Conservation (phyloP, 2,113 vertebrate genomes). For the Oenanthe oenanthe region DNA sequence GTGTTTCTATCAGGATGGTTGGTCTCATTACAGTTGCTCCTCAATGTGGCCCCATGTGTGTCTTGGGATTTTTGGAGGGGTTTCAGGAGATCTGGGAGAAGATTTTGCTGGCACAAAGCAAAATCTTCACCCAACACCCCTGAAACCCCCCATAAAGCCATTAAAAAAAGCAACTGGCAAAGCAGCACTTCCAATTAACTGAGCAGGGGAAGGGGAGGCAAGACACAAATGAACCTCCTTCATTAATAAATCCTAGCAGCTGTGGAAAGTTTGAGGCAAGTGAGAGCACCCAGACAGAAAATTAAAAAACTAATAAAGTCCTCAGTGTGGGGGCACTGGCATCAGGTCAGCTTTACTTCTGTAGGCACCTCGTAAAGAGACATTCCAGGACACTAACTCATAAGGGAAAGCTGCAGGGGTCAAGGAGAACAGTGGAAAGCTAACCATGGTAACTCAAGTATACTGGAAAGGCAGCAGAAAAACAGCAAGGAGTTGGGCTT, state of each 20-base stretch:
- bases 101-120: not conserved
- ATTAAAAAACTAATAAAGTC: slow-evolving; percentile 85
- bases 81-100: not conserved
- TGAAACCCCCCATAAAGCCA: not conserved
- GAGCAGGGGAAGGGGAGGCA: not conserved
- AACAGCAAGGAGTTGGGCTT: not conserved
- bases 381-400: slow-evolving; percentile 83
- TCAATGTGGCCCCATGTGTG: not conserved
- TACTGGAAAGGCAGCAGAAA: slow-evolving; percentile 37
- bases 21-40: not conserved
- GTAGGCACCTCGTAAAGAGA: slow-evolving; percentile 83
- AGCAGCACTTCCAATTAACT: not conserved
- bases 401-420: slow-evolving; percentile 79
- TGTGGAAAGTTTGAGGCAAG: slow-evolving; percentile 82
- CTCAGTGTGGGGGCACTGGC: slow-evolving; percentile 83
- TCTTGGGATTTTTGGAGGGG: not conserved
- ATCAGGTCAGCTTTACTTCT: slow-evolving; percentile 78
- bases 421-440: slow-evolving; percentile 66
- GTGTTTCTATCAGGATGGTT: not conserved
- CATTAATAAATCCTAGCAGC: slow-evolving; percentile 74
- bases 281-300: slow-evolving; percentile 82
- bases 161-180: not conserved
- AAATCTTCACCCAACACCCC: not conserved
- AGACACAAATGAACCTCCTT: slow-evolving; percentile 44
- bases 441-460: slow-evolving; percentile 74